Evolutionary conservation across 2,888 invertebrate genomes (phyloP), one percentile per base, ranked within the genome.

Genomic region (Ceramica pisi): DNA sequence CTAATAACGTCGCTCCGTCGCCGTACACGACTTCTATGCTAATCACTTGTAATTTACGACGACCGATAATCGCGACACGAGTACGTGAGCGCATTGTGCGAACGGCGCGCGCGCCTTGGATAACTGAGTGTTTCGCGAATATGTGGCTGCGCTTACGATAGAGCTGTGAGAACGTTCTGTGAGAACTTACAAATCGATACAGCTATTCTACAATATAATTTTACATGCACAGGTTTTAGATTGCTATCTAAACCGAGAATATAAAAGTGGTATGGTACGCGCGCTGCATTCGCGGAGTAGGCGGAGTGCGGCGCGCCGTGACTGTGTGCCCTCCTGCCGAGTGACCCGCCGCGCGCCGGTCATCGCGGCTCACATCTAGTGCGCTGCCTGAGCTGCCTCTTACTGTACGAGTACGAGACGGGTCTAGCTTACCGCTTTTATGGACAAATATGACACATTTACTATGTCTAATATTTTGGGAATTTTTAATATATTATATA

Each of bases 61-160:
- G 91, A 86, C 85, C 92, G 94, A 94, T 95, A 94, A 95, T 95
- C 95, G 95, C 95, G 93, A 94, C 91, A 90, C 82, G 90, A 88
- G 94, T 94, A 94, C 95, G 95, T 95, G 95, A 94, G 92, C 90
- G 93, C 94, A 94, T 93, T 94, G 93, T 92, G 92, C 94, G 90
- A 92, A 89, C 88, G 78, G 80, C 85, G 88, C 84, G 87, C 86
- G 88, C 86, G 86, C 86, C 83, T 86, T 86, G 83, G 71, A 73
- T 86, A 75, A 78, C 80, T 84, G 80, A 81, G 84, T 83, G 77
- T 72, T 80, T 81, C 80, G 85, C 87, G 80, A 90, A 89, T 85
- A 89, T 84, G 78, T 83, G 65, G 76, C 68, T 74, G 79, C 71
- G 70, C 70, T 71, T 62, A 77, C 77, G 64, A 46, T 69, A 55